These are phyloP conservation scores for Pterophyllum scalare DNA, from an alignment of 2,113 vertebrate species.

Conservation along the genomic window DNA sequence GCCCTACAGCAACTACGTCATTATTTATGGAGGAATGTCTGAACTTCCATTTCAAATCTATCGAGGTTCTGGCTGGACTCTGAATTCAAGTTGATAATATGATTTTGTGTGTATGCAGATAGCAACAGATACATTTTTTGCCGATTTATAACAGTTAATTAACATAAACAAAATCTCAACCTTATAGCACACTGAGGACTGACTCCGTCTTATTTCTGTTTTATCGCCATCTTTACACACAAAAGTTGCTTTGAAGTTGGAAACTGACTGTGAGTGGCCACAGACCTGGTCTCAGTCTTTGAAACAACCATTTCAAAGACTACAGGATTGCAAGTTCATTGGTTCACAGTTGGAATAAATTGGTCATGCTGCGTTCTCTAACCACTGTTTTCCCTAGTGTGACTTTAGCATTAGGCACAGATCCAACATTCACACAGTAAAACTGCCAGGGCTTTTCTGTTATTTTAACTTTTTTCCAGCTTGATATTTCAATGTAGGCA, in stretches of 20 bases:
- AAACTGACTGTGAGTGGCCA: background rate
- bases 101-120: no score
- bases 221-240: fast-evolving
- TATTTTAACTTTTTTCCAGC: background rate
- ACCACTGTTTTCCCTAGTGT: background rate
- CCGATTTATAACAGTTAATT: no score
- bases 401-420: background rate
- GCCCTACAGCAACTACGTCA: no score
- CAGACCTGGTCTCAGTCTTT: background rate
- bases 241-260: background rate
- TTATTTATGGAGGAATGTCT: no score
- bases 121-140: no score
- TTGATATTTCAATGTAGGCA: background rate
- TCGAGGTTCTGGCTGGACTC: no score
- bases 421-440: background rate
- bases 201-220: background rate
- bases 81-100: no score
- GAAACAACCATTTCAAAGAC: background rate
- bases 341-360: background rate
- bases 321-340: background rate
- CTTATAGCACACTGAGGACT: background rate
- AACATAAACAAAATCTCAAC: no score
- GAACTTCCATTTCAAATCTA: no score
- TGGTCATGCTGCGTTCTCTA: background rate
- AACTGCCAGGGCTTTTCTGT: background rate